phyloP scores from a whole-genome alignment of 1,140 invertebrate species.

The Brachionus paranguensis region DNA sequence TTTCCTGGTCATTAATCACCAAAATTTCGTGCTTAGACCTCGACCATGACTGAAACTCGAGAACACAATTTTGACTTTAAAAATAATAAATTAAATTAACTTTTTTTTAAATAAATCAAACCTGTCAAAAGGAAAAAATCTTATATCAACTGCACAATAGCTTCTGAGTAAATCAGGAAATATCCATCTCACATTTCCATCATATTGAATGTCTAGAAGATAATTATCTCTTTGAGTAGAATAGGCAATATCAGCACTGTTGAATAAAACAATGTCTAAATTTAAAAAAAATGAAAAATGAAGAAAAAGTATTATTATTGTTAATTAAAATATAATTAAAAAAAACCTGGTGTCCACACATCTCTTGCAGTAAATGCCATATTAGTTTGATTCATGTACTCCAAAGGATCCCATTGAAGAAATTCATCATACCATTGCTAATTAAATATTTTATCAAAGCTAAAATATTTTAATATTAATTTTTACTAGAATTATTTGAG shows the following conservation, averaged over 20 bases:
- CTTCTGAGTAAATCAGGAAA: slow-evolving; percentile 34
- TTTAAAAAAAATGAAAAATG: background rate
- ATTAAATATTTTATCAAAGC: background rate
- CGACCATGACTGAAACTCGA: slow-evolving; percentile 37
- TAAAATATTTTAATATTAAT: background rate
- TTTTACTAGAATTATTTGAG: slow-evolving; percentile 31
- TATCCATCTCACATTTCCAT: slow-evolving; percentile 26
- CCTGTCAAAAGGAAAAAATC: slow-evolving; percentile 38
- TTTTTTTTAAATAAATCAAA: background rate
- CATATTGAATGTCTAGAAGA: background rate
- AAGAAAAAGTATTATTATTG: too few relatives aligned
- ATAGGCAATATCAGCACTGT: slow-evolving; percentile 34
- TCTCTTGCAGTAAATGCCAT: slow-evolving; percentile 4
- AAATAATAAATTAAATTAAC: background rate
- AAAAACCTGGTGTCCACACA: slow-evolving; percentile 35
- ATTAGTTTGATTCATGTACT: slow-evolving; percentile 3
- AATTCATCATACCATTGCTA: slow-evolving; percentile 33
- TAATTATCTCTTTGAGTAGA: slow-evolving; percentile 37
- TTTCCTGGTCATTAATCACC: background rate
- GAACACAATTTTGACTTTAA: slow-evolving; percentile 19
- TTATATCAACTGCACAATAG: slow-evolving; percentile 28
- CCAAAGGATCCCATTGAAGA: slow-evolving; percentile 20
- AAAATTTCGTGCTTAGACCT: slow-evolving; percentile 8
- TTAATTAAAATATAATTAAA: too few relatives aligned
- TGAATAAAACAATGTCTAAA: slow-evolving; percentile 39